These are phyloP conservation scores for Zelostemma sp. DNA, from an alignment of 1,140 invertebrate species.

Conservation along the genomic window DNA sequence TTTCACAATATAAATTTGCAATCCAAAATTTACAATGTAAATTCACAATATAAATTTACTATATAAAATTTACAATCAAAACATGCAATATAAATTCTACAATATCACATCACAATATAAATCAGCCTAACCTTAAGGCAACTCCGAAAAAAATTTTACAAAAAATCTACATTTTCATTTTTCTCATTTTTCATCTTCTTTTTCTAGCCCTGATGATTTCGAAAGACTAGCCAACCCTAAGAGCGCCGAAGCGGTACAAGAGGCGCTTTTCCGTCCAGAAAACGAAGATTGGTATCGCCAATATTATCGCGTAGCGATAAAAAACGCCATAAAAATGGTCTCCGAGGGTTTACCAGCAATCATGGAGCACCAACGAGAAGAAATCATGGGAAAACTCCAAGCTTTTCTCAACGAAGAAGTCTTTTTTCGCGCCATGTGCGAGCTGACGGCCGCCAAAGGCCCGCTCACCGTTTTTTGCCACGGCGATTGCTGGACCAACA, in stretches of 20 bases:
- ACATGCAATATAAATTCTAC: too few relatives aligned
- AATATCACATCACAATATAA: too few relatives aligned
- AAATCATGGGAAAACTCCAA: conserved; percentile 74
- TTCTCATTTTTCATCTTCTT: too few relatives aligned
- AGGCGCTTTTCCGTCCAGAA: conserved; percentile 75
- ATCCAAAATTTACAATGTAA: too few relatives aligned
- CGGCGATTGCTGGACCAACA: conserved; percentile 84
- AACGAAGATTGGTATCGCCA: conserved; percentile 79
- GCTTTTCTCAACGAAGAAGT: conserved; percentile 75
- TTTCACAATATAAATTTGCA: too few relatives aligned
- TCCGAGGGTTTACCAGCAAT: conserved; percentile 71
- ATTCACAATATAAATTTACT: too few relatives aligned
- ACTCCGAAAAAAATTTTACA: too few relatives aligned
- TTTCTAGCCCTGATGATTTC: conserved; percentile 76
- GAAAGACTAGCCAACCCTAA: conserved; percentile 71
- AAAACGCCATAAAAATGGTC: conserved; percentile 78
- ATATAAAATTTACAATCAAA: too few relatives aligned
- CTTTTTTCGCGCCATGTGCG: conserved; percentile 78
- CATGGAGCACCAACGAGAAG: conserved; percentile 64
- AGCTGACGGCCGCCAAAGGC: conserved; percentile 73
- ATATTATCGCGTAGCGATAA: conserved; percentile 76
- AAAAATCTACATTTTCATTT: too few relatives aligned
- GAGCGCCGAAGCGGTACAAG: conserved; percentile 67
- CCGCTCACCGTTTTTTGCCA: conserved; percentile 79
- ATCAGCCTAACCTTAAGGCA: too few relatives aligned